Percentiles rank a stretch among this genome's conserved stretches.
These are phyloP conservation scores for Drosophila mojavensis DNA, from an alignment of 1,140 invertebrate genomes.

Conservation along the genomic window DNA sequence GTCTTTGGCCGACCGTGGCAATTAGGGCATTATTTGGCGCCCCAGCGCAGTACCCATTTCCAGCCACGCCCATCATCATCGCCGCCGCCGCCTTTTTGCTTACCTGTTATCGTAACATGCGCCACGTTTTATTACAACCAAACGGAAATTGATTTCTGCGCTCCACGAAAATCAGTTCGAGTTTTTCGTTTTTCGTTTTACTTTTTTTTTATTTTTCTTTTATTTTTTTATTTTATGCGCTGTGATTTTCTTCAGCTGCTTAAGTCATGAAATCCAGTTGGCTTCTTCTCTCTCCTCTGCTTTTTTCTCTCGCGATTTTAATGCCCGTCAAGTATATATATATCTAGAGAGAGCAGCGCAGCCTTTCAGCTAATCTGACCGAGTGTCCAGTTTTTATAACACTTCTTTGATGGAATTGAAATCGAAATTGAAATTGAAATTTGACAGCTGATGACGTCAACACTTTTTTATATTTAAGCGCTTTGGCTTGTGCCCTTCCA, in stretches of 20 bases:
- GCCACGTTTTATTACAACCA: conserved; percentile 59
- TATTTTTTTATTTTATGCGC: conserved; percentile 40
- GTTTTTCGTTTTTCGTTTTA: not conserved
- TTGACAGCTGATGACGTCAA: conserved; percentile 57
- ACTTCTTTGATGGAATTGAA: conserved; percentile 57
- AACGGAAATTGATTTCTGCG: conserved; percentile 65
- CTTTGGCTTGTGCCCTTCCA: not conserved
- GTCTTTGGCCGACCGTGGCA: conserved; percentile 42
- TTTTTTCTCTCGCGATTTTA: conserved; percentile 1
- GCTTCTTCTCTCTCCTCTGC: not conserved
- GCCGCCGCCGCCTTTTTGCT: not conserved
- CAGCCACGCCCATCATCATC: conserved; percentile 2
- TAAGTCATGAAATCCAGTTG: conserved; percentile 46
- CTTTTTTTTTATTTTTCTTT: not conserved
- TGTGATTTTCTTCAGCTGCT: conserved; percentile 54
- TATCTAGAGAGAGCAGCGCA: not conserved
- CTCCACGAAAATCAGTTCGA: conserved; percentile 24
- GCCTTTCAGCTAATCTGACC: conserved; percentile 9
- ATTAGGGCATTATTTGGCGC: conserved; percentile 59
- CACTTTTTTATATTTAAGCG: conserved; percentile 34
- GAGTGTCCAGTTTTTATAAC: conserved; percentile 46
- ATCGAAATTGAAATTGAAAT: conserved; percentile 56
- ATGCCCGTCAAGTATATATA: not conserved
- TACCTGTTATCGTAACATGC: conserved; percentile 51
- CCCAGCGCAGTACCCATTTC: conserved; percentile 34